Evolutionary conservation across 2,888 invertebrate species (phyloP).

Genomic region (Erebia palarica): DNA sequence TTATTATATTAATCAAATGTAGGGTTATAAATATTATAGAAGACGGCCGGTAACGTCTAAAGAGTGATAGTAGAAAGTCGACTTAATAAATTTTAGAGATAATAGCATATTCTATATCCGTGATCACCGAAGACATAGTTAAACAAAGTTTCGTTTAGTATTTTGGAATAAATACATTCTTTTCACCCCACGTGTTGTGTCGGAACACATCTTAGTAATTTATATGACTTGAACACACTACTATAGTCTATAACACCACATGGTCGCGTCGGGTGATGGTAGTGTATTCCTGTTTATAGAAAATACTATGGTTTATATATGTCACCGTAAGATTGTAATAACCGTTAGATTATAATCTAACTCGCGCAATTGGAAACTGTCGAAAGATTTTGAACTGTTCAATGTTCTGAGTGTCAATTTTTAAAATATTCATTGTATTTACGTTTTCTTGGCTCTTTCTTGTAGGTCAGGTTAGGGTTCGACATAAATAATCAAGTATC

Average conservation of each 20-base stretch:
- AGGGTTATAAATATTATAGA: slow-evolving; percentile 41
- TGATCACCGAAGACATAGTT: neutral
- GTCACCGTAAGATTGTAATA: no score
- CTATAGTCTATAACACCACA: neutral
- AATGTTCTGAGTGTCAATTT: no score
- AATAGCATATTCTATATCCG: neutral
- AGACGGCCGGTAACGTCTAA: neutral
- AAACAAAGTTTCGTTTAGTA: neutral
- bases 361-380: no score
- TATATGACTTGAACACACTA: no score
- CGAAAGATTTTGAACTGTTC: no score
- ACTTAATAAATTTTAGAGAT: neutral
- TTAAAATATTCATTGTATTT: no score
- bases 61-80: slow-evolving; percentile 1
- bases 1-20: slow-evolving; percentile 53
- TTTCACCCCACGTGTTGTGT: neutral
- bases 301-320: neutral
- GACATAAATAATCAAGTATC: no score
- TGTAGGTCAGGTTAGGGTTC: no score
- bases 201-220: no score
- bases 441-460: no score
- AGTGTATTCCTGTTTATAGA: neutral
- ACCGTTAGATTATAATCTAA: no score
- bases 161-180: neutral
- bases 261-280: neutral